Percentiles rank a stretch among this genome's conserved stretches.
Evolutionary conservation across 2,888 invertebrate genomes (phyloP).

Genomic region (Zaprionus lineosus): DNA sequence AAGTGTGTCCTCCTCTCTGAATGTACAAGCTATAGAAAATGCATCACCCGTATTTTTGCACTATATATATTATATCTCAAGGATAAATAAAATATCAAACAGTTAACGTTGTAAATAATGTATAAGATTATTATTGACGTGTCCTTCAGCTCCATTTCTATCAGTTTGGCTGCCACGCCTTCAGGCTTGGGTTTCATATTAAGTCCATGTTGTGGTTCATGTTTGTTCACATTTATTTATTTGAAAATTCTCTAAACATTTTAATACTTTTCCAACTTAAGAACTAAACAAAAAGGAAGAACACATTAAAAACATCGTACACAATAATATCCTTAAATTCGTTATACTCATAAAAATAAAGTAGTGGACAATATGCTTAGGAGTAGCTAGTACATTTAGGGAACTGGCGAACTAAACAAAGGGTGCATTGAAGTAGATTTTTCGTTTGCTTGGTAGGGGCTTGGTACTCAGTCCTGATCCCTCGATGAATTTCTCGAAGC

Average conservation of each 20-base stretch:
- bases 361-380: conserved; percentile 19
- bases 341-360: conserved; percentile 26
- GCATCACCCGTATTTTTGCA: conserved; percentile 65
- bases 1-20: conserved; percentile 19
- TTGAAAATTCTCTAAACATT: conserved; percentile 58
- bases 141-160: too few relatives aligned
- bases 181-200: background rate
- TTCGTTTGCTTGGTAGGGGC: conserved; percentile 81
- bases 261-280: conserved; percentile 57
- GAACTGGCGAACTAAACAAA: conserved; percentile 75
- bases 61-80: conserved; percentile 34
- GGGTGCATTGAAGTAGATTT: conserved; percentile 82
- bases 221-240: conserved; percentile 41
- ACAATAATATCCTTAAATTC: conserved; percentile 51
- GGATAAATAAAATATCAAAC: conserved; percentile 43
- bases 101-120: conserved; percentile 46
- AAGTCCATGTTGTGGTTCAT: conserved; percentile 14
- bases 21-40: conserved; percentile 29
- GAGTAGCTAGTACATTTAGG: conserved; percentile 17
- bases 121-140: background rate
- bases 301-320: conserved; percentile 37
- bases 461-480: conserved; percentile 80
- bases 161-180: too few relatives aligned
- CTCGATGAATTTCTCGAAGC: conserved; percentile 81
- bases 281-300: conserved; percentile 52